Evolutionary conservation across 2,888 invertebrate species (phyloP), one percentile per base, ranked within the genome.

Genomic region (Crematogaster levior): DNA sequence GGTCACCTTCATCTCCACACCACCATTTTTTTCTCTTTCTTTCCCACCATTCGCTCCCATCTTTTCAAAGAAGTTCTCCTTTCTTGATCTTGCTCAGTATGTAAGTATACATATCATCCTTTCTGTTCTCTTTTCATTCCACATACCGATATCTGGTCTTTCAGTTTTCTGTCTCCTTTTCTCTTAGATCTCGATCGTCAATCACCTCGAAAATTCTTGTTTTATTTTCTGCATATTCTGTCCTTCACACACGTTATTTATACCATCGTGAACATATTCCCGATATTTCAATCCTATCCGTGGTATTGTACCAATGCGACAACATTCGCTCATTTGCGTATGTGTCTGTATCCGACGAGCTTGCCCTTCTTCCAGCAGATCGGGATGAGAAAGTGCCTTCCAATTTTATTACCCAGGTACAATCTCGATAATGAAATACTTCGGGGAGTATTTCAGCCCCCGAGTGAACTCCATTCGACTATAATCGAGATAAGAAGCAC

Each of bases 351-450:
- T 12, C 37, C 81, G 68, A 56, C 40, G 46, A 56, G 56, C 46
- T 40, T n/a, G 74, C 53, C 56, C 51, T 46, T 46, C 53, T 77
- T 34, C 27, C 34, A 40, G 43, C 53, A n/a, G 34, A 72, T 34
- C 48, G 53, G 18, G 46, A 77, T 84, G 81, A 77, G 85, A 84
- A 84, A 88, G 84, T 86, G 84, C 88, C 88, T 90, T 87, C 90
- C 88, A 90, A 90, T 91, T 92, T 92, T 92, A 92, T 91, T 91
- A 88, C 85, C 90, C 89, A 85, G 85, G 88, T 85, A 89, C 86
- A 89, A 91, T 91, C 90, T 89, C 90, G 91, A 91, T 91, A 91
- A 91, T 91, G 91, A 91, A 91, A 91, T 91, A 91, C 90, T 89
- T 87, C 87, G 85, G 81, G 87, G 83, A 86, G 86, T 84, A 87